Base-by-base conservation (phyloP, 2,113 vertebrate genomes). In the Lasiurus borealis region DNA sequence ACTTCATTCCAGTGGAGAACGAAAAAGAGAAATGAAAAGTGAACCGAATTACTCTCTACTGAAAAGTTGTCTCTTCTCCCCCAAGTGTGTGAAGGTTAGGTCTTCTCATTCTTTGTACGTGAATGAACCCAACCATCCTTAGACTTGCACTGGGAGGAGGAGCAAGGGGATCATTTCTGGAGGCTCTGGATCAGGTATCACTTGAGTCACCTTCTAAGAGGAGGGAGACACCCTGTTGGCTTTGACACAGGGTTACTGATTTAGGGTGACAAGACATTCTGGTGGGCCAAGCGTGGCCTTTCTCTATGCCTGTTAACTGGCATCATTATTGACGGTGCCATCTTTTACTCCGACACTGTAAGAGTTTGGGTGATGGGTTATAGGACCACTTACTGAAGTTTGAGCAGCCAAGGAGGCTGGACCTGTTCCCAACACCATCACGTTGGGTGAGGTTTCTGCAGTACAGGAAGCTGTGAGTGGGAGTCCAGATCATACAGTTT, bases 1-100 rank as follows among this genome's bases (percentile, higher is more conserved):
- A 34, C 93, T 88, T 90, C 25, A 72, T 84, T 46, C n/a, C 50
- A 59, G 15, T 50, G n/a, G 72, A 72, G n/a, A 83, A 72, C 72
- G 25, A 69, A 48, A 27, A 86, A 86, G 48, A 73, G n/a, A 88
- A 82, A 66, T 8, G 13, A 77, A 71, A 69, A 19, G 15, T 66
- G 23, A 73, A 50, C 73, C 36, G 25, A 19, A 23, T 57, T 36
- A 81, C 57, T 59, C 19, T 75, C 48, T 82, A 6, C 11, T 59
- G 48, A 68, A 78, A 68, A 44, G 69, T 62, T 64, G 15, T 52
- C 10, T 85, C 36, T 68, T 75, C 7, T 68, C 19, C 8, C 15
- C 50, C 31, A 64, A 52, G 2, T 29, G 12, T 3, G 0, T 29
- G 19, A 85, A 36, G 25, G 4, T 68, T 82, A 44, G 8, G 21